Conservation (phyloP, 2,797 vertebrate species). For the Alca torda region DNA sequence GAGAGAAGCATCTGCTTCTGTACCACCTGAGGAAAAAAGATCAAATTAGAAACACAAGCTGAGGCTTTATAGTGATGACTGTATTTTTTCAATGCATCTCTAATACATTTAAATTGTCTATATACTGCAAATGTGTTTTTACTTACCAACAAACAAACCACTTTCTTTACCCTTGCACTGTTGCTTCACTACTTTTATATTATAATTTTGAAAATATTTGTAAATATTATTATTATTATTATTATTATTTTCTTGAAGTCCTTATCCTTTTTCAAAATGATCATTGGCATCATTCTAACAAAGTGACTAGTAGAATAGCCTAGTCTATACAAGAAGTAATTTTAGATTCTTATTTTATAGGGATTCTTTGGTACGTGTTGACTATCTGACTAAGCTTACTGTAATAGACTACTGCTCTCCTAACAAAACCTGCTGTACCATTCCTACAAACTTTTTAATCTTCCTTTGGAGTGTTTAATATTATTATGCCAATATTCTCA, state of each 20-base stretch:
- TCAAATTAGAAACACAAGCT: neutral
- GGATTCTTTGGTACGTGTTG: neutral
- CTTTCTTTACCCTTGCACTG: neutral
- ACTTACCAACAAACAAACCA: neutral
- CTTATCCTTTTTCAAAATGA: neutral
- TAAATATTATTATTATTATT: neutral
- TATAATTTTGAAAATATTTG: neutral
- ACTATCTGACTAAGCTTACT: neutral
- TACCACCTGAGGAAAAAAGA: neutral
- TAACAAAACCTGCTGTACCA: neutral
- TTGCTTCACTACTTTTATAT: neutral
- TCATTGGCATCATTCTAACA: neutral
- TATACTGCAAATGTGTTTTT: neutral
- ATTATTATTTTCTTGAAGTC: neutral
- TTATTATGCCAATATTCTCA: neutral
- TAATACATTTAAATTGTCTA: neutral
- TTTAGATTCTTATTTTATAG: neutral
- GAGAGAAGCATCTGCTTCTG: neutral
- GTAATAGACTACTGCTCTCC: neutral
- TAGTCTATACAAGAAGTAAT: neutral
- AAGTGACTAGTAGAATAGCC: neutral
- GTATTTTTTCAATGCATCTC: neutral
- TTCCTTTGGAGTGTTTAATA: neutral
- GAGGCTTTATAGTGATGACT: neutral
- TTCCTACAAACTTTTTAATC: too few relatives aligned